These are phyloP conservation scores for Pangasius macronema DNA, from an alignment of 2,797 vertebrate species.

Conservation along the genomic window DNA sequence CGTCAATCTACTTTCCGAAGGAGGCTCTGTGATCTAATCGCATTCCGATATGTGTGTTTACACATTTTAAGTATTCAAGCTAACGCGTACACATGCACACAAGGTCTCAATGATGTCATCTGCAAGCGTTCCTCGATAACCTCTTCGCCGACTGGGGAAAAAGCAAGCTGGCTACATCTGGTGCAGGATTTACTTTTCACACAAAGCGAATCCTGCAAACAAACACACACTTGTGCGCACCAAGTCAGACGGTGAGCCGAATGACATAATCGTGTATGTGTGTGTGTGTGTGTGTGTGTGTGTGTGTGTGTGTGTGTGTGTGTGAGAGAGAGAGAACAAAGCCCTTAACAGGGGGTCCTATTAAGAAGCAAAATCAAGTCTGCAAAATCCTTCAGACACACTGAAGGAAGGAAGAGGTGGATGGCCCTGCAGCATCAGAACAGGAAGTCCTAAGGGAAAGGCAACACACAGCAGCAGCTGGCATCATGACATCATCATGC, in stretches of 20 bases:
- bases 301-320: background rate
- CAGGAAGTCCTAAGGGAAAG: constrained; percentile 41
- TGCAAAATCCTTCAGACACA: background rate
- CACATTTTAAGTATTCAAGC: background rate
- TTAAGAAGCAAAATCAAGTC: background rate
- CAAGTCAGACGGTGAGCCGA: constrained; percentile 12
- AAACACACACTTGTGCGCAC: background rate
- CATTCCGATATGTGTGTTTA: background rate
- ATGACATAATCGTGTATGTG: constrained; percentile 31
- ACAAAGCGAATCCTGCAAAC: constrained; percentile 24
- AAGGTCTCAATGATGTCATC: constrained; percentile 16
- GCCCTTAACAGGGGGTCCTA: background rate
- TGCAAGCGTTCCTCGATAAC: constrained; percentile 12
- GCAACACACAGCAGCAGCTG: constrained; percentile 50
- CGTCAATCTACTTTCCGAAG: background rate
- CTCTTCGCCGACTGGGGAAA: background rate
- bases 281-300: background rate
- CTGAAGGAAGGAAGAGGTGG: constrained; percentile 24
- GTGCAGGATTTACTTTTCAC: constrained; percentile 39
- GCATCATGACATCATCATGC: constrained; percentile 42
- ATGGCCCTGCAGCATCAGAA: constrained; percentile 35
- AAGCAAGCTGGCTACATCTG: constrained; percentile 14
- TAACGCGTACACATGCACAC: background rate
- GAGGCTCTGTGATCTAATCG: background rate
- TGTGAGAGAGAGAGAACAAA: too few species aligned